Conservation (phyloP, 2,113 vertebrate genomes). For the Polyodon spathula region DNA sequence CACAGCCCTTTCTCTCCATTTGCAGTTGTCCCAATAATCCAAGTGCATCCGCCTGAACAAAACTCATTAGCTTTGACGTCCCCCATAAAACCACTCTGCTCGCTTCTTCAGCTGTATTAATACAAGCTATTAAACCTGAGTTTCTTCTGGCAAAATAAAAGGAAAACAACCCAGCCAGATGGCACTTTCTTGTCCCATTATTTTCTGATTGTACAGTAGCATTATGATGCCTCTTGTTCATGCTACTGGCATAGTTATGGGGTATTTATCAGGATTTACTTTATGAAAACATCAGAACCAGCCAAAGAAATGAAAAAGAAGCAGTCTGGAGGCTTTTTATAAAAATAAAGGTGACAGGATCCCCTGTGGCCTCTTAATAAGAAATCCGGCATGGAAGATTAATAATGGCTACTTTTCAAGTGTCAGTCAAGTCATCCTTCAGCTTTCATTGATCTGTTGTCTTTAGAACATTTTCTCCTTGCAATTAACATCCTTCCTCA, state of each 20-base stretch:
- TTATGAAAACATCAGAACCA: neutral
- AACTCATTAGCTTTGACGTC: slow-evolving; percentile 37
- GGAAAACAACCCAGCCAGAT: slow-evolving; percentile 43
- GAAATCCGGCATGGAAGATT: slow-evolving; percentile 36
- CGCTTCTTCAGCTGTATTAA: slow-evolving; percentile 31
- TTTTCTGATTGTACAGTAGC: slow-evolving; percentile 43
- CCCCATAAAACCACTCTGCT: slow-evolving; percentile 36
- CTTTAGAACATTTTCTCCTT: slow-evolving; percentile 22
- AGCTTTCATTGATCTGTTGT: slow-evolving; percentile 40
- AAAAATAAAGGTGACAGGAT: slow-evolving; percentile 22
- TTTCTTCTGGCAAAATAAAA: slow-evolving; percentile 40
- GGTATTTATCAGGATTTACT: neutral
- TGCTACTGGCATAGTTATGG: slow-evolving; percentile 26
- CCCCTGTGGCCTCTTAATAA: slow-evolving; percentile 36
- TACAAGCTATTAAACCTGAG: slow-evolving; percentile 41
- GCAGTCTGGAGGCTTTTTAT: slow-evolving; percentile 19
- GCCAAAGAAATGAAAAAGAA: slow-evolving; percentile 20
- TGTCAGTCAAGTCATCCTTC: slow-evolving; percentile 38
- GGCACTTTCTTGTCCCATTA: slow-evolving; percentile 48
- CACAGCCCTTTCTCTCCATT: too few relatives aligned
- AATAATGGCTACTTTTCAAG: slow-evolving; percentile 35
- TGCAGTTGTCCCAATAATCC: slow-evolving; percentile 18
- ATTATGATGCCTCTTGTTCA: slow-evolving; percentile 43
- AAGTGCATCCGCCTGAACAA: slow-evolving; percentile 16
- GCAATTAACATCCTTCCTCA: slow-evolving; percentile 36